These are phyloP conservation scores for Halictus rubicundus DNA, from an alignment of 1,140 invertebrate genomes.

Conservation along the genomic window DNA sequence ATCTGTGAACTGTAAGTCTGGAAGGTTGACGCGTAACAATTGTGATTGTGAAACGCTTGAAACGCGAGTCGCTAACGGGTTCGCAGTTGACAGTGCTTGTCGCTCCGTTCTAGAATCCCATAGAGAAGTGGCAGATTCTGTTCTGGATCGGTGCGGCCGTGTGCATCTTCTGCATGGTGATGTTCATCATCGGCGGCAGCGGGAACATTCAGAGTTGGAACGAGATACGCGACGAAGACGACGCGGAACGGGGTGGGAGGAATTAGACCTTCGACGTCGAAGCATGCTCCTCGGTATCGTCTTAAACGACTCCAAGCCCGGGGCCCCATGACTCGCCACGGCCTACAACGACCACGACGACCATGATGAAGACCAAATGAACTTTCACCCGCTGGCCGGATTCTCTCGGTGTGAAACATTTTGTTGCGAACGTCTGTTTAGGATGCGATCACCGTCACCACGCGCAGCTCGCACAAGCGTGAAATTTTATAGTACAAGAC, in stretches of 20 bases:
- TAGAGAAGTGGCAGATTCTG: conserved; percentile 83
- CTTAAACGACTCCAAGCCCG: too few species aligned
- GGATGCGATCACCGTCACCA: neutral
- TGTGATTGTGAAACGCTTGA: neutral
- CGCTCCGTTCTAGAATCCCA: conserved; percentile 77
- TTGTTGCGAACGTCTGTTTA: conserved; percentile 14
- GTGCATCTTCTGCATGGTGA: conserved; percentile 79
- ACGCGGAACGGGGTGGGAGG: neutral
- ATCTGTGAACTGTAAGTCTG: too few species aligned
- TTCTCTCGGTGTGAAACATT: neutral
- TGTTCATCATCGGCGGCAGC: conserved; percentile 80
- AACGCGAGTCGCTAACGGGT: neutral
- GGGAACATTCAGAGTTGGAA: conserved; percentile 80
- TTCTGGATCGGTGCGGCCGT: conserved; percentile 83
- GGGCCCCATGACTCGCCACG: too few species aligned
- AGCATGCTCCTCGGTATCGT: too few species aligned
- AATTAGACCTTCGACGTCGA: neutral
- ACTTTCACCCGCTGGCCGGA: neutral
- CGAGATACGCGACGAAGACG: conserved; percentile 33
- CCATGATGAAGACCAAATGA: too few species aligned
- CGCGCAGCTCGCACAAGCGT: neutral
- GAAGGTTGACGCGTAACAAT: too few species aligned
- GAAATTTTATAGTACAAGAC: neutral
- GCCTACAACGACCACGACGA: too few species aligned
- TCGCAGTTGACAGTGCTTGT: too few species aligned